Percentiles rank a stretch among this genome's conserved stretches.
Conservation (phyloP, 2,888 invertebrate genomes). For the Leucozona laternaria region DNA sequence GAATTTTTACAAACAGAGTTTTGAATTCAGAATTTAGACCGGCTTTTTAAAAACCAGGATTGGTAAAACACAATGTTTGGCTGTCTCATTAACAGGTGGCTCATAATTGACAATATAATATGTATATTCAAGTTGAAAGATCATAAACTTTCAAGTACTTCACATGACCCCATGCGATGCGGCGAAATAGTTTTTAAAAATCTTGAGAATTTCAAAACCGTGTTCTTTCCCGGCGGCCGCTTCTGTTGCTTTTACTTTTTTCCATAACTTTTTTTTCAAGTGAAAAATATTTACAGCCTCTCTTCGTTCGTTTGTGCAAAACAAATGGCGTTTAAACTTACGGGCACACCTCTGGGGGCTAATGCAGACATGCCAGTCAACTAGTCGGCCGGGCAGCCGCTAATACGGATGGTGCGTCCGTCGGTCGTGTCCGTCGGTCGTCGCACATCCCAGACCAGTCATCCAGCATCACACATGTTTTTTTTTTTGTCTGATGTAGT, state of each 20-base stretch:
- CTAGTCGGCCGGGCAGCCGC: slow-evolving; percentile 7
- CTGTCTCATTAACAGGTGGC: too few species aligned
- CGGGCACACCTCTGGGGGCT: slow-evolving; percentile 71
- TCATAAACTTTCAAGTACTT: too few species aligned
- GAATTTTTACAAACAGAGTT: too few species aligned
- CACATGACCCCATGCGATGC: too few species aligned
- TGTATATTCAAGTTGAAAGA: too few species aligned
- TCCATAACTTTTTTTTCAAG: slow-evolving; percentile 8
- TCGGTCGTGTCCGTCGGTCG: slow-evolving; percentile 19
- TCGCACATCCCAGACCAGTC: slow-evolving; percentile 30
- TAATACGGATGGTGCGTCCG: neutral
- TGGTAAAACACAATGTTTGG: too few species aligned
- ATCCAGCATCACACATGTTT: slow-evolving; percentile 48
- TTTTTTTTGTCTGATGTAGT: neutral
- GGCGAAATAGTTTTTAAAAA: too few species aligned
- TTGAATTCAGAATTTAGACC: too few species aligned
- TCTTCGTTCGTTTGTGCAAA: slow-evolving; percentile 33
- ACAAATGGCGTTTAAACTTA: slow-evolving; percentile 68
- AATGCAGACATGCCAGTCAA: slow-evolving; percentile 69
- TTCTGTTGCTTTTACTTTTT: slow-evolving; percentile 48
- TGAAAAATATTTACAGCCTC: slow-evolving; percentile 23
- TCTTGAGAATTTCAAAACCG: neutral
- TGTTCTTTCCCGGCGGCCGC: slow-evolving; percentile 10
- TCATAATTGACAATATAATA: too few species aligned
- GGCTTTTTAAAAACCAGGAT: too few species aligned